Conservation (phyloP, 92 coral and sea anemone species). For the Zoanthus sociatus region DNA sequence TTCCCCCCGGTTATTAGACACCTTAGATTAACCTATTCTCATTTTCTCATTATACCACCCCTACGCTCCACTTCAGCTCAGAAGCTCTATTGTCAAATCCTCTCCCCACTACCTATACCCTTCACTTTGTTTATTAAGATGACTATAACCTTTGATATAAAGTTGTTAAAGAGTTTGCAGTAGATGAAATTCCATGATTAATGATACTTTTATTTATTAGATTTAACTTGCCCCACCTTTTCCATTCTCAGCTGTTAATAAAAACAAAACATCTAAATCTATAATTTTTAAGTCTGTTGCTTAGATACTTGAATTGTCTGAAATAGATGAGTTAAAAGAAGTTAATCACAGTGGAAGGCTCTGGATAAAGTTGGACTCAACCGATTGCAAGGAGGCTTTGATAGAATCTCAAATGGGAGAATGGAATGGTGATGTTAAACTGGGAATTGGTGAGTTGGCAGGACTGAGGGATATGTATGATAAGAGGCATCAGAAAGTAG, state of each 20-base stretch:
- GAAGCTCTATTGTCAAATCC: background rate
- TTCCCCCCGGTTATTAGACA: too few species aligned
- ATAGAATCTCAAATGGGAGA: slow-evolving; percentile 38
- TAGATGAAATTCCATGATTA: background rate
- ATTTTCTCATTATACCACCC: too few species aligned
- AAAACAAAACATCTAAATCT: background rate
- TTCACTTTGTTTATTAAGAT: background rate
- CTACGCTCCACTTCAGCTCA: too few species aligned
- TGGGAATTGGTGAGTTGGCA: slow-evolving; percentile 36
- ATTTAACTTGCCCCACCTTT: background rate
- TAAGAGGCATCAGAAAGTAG: background rate
- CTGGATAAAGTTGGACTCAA: slow-evolving; percentile 52
- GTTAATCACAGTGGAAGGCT: slow-evolving; percentile 41
- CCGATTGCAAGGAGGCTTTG: slow-evolving; percentile 38
- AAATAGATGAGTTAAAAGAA: slow-evolving; percentile 34
- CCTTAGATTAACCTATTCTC: too few species aligned
- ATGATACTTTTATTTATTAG: too few species aligned
- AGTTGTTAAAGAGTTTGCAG: background rate
- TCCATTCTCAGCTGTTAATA: background rate
- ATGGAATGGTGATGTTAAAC: slow-evolving; percentile 52
- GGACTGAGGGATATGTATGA: slow-evolving; percentile 9
- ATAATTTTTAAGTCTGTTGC: background rate
- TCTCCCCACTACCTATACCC: too few species aligned
- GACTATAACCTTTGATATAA: background rate
- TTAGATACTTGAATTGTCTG: slow-evolving; percentile 10